A percentile compares a stretch with the other conserved stretches of the same genome.
These are phyloP conservation scores for Euborellia annulipes DNA, from an alignment of 1,140 invertebrate genomes.

Conservation along the genomic window DNA sequence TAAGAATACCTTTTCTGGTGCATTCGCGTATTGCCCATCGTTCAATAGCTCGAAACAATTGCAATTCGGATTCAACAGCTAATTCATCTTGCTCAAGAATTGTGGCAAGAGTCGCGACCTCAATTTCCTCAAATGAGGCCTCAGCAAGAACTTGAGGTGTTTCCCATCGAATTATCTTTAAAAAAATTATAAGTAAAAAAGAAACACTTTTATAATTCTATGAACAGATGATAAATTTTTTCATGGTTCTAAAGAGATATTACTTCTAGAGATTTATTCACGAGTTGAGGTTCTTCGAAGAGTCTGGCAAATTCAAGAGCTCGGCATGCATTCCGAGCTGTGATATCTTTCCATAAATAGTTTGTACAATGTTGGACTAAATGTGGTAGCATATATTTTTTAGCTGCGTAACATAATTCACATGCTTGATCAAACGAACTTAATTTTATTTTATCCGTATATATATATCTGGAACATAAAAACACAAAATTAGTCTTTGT, in stretches of 20 bases:
- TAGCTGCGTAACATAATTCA: slow-evolving; percentile 70
- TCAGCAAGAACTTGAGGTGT: slow-evolving; percentile 57
- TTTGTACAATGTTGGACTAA: slow-evolving; percentile 64
- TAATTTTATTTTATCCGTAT: slow-evolving; percentile 61
- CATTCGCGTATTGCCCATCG: slow-evolving; percentile 39
- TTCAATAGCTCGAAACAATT: slow-evolving; percentile 53
- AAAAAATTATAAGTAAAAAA: too few relatives aligned
- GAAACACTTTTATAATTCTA: too few relatives aligned
- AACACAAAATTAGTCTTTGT: too few relatives aligned
- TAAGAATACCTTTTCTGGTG: slow-evolving; percentile 13
- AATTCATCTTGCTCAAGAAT: slow-evolving; percentile 56
- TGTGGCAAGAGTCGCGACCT: slow-evolving; percentile 50
- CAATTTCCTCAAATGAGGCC: slow-evolving; percentile 56
- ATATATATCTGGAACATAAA: slow-evolving; percentile 61
- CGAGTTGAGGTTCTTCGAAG: slow-evolving; percentile 61
- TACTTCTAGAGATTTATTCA: slow-evolving; percentile 63
- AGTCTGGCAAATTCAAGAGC: slow-evolving; percentile 72
- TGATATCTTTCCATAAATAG: slow-evolving; percentile 61
- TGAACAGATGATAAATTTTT: too few relatives aligned
- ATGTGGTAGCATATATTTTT: slow-evolving; percentile 73
- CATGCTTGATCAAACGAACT: slow-evolving; percentile 67
- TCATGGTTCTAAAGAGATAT: too few relatives aligned
- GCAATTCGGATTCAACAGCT: slow-evolving; percentile 53
- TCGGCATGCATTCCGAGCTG: slow-evolving; percentile 60
- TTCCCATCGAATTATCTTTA: too few relatives aligned